Base-by-base conservation (phyloP, 1,140 invertebrate species). In the Heliconius eleuchia region DNA sequence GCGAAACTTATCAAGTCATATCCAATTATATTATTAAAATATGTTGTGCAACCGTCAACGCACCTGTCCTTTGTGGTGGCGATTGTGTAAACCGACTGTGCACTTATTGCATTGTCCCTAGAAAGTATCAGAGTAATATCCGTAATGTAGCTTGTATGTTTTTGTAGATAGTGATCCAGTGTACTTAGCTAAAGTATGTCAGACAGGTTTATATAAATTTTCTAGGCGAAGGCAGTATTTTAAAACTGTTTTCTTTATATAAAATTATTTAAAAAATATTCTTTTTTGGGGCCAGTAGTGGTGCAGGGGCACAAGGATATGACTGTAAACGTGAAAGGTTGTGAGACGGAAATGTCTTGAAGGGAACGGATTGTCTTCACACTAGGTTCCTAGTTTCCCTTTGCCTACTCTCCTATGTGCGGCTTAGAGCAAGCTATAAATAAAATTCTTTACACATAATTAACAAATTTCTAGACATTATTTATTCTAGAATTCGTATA, bases 21-120 rank as follows among this genome's bases (percentile, higher is more conserved):
- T 80, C 13, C 66, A 71, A 80, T 80, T 80, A 72, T 80, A 71
- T 76, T 80, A 50, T 80, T 73, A 55, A 73, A 78, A 78, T 78
- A 37, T 39, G 42, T 80, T 70, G 46, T 50, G 78, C 50, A 75
- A 75, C 60, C 42, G 73, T 75, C 73, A 80, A 80, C 73, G 78
- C 78, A 80, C 78, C 78, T 80, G 78, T 80, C 66, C 16, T 50
- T 74, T 57, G 74, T 71, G 50, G 18, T 27, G 46, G 30, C 37
- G 50, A 46, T 80, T 80, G 60, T 71, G 78, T 1, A 80, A 80
- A 60, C 42, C n/a, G 34, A 18, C 19, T 39, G 23, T 73, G 74
- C 66, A 72, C 50, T 76, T 71, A 46, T 76, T 52, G 37, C 30
- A 77, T 77, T 77, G 66, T 77, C 57, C 75, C 46, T 71, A 77